phyloP scores from a whole-genome alignment of 2,888 invertebrate genomes.

The Sisyra nigra region DNA sequence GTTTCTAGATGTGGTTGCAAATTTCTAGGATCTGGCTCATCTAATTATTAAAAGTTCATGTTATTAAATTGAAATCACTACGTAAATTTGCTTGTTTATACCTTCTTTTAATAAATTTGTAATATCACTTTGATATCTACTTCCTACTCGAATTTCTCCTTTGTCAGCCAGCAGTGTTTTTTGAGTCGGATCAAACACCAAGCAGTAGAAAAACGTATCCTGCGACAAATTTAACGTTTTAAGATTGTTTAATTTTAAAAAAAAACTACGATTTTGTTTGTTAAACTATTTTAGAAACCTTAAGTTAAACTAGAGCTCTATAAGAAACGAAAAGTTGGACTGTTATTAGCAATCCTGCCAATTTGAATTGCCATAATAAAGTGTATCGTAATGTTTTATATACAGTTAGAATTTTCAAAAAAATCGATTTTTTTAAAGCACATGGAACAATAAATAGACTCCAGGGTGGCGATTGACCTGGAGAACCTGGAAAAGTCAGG shows the following conservation, averaged over 20 bases:
- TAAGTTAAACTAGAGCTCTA: too few species aligned
- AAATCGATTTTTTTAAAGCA: too few species aligned
- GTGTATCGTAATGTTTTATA: too few species aligned
- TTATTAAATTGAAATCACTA: neutral
- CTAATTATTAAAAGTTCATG: slow-evolving; percentile 16
- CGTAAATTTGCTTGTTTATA: slow-evolving; percentile 23
- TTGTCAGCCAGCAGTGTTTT: slow-evolving; percentile 98
- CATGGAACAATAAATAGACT: too few species aligned
- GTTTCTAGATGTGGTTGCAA: slow-evolving; percentile 56
- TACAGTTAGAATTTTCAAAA: too few species aligned
- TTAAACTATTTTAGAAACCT: neutral
- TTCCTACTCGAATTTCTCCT: slow-evolving; percentile 85
- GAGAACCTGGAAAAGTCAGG: too few species aligned
- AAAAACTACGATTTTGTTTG: too few species aligned
- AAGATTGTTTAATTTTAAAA: neutral
- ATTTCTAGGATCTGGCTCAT: slow-evolving; percentile 46
- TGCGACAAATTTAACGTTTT: slow-evolving; percentile 36
- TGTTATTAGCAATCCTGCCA: too few species aligned
- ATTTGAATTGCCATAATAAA: too few species aligned
- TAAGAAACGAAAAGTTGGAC: too few species aligned
- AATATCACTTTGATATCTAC: slow-evolving; percentile 93
- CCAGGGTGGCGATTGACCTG: too few species aligned
- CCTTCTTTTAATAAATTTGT: slow-evolving; percentile 66
- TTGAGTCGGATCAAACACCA: slow-evolving; percentile 98
- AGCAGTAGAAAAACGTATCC: slow-evolving; percentile 99